Evolutionary conservation across 2,888 invertebrate genomes (phyloP).

Genomic region (Dilophus febrilis): DNA sequence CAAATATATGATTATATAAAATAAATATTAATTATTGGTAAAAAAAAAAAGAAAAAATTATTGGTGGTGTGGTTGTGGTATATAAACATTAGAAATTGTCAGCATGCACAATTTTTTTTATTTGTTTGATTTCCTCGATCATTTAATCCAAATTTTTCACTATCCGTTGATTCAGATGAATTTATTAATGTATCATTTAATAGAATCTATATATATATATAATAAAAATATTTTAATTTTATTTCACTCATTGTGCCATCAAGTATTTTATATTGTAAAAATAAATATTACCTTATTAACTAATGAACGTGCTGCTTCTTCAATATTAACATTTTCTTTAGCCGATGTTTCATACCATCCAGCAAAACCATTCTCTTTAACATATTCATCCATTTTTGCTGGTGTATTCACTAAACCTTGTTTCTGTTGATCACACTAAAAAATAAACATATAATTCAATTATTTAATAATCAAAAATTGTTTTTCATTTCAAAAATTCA

Average conservation of each 20-base stretch:
- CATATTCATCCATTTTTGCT: constrained; percentile 82
- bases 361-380: constrained; percentile 78
- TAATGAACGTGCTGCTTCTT: constrained; percentile 81
- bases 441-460: constrained; percentile 9
- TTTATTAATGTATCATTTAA: constrained; percentile 60
- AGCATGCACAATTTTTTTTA: constrained; percentile 13
- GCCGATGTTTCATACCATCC: constrained; percentile 96
- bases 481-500: neutral
- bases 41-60: neutral
- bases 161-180: constrained; percentile 48
- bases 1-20: no score
- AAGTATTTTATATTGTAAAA: no score
- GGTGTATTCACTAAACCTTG: constrained; percentile 71
- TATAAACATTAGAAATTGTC: constrained; percentile 7
- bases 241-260: no score
- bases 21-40: no score
- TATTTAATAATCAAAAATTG: neutral
- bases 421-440: constrained; percentile 77
- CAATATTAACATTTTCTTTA: constrained; percentile 90
- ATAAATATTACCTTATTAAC: constrained; percentile 88
- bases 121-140: constrained; percentile 22
- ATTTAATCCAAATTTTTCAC: constrained; percentile 50
- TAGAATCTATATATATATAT: constrained; percentile 41
- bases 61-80: neutral
- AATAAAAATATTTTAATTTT: constrained; percentile 5